phyloP scores from a whole-genome alignment of 64 coral and sea anemone genomes.

The Actinia equina region DNA sequence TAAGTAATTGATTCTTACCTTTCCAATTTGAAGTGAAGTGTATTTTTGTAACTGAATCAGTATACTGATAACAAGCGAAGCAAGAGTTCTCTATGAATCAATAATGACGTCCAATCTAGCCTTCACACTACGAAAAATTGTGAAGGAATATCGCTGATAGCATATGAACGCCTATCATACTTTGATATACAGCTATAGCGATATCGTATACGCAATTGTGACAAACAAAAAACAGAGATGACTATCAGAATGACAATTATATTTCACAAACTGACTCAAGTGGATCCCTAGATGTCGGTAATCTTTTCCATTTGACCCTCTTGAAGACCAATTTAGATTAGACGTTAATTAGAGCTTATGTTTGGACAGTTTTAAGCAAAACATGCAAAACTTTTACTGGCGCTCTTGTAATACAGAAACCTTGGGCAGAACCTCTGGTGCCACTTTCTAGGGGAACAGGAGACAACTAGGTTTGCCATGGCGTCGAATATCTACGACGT shows the following conservation, averaged over 20 bases:
- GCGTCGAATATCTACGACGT: neutral
- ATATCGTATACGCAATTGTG: too few species aligned
- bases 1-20: neutral
- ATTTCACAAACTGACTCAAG: neutral
- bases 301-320: neutral
- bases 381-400: neutral
- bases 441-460: neutral
- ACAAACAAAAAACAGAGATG: neutral
- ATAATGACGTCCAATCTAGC: too few species aligned
- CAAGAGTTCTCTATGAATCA: too few species aligned
- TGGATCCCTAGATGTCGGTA: neutral
- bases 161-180: too few species aligned
- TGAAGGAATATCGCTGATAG: too few species aligned
- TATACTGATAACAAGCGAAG: too few species aligned
- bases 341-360: slow-evolving; percentile 4
- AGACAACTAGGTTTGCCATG: neutral
- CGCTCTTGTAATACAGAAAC: neutral
- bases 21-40: neutral
- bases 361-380: neutral
- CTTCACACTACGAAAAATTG: too few species aligned
- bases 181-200: too few species aligned
- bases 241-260: neutral
- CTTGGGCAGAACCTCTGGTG: neutral
- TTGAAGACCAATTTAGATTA: neutral
- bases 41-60: neutral